Conservation (phyloP, 1,140 invertebrate species). For the Brachionus sp. region DNA sequence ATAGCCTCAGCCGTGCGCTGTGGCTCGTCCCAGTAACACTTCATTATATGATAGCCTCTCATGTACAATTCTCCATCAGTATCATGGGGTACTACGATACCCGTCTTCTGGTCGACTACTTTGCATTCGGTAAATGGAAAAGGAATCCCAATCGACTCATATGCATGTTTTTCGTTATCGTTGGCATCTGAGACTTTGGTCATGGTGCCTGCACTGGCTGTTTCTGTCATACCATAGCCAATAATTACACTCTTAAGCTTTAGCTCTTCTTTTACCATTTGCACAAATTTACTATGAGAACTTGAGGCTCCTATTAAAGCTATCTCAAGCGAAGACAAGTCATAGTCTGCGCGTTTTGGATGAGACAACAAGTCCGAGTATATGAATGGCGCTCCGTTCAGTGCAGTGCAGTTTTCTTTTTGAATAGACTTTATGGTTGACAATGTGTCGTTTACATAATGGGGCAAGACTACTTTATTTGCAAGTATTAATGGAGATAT, state of each 20-base stretch:
- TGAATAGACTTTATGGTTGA: constrained; percentile 67
- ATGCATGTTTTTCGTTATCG: constrained; percentile 6
- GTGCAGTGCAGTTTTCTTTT: constrained; percentile 71
- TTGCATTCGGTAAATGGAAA: constrained; percentile 60
- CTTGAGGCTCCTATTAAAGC: neutral
- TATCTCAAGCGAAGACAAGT: constrained; percentile 57
- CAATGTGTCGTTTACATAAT: constrained; percentile 67
- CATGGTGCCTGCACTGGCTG: neutral
- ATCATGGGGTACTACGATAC: constrained; percentile 70
- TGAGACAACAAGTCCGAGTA: constrained; percentile 75
- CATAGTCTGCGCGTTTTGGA: constrained; percentile 54
- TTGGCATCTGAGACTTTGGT: neutral
- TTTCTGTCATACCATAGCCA: constrained; percentile 40
- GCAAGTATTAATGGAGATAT: constrained; percentile 67
- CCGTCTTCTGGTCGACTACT: constrained; percentile 69
- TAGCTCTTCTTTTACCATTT: neutral
- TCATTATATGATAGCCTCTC: constrained; percentile 76
- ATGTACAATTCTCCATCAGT: constrained; percentile 75
- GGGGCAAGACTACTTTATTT: constrained; percentile 69
- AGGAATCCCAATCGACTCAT: constrained; percentile 10
- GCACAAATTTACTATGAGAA: neutral
- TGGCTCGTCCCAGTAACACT: constrained; percentile 79
- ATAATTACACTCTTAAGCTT: neutral
- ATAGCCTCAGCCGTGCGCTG: constrained; percentile 74
- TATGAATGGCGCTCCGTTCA: constrained; percentile 94